Base-by-base conservation (phyloP, 2,797 vertebrate species). In the Periophthalmus magnuspinnatus region DNA sequence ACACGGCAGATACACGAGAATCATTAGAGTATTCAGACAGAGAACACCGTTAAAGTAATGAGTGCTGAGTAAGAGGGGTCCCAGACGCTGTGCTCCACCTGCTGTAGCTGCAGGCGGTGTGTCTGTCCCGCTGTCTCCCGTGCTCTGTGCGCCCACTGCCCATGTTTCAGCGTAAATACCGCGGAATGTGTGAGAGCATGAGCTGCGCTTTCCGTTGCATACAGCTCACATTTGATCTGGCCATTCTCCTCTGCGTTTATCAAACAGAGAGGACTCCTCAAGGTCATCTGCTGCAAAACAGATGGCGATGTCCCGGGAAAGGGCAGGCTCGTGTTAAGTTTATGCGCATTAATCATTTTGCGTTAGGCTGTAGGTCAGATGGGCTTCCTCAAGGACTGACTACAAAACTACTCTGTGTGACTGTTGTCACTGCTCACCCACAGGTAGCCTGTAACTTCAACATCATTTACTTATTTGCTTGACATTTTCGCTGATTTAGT, bases 121-220 rank as follows among this genome's bases (percentile, higher is more conserved):
- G 55, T 32, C 5, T 59, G 1, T 68, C 48, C 69, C 16, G 21
- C 65, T 59, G 32, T 34, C 11, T 41, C 36, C 57, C 14, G 11
- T 33, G 56, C 56, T 57, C 56, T 33, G 32, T n/a, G 8, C 2
- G 19, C 36, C 36, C n/a, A 8, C 36, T 41, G 34, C 68, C 32
- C 1, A 33, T 78, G 74, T 77, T 61, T 83, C 72, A 21, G 74
- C 75, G 71, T 68, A 78, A 85, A 84, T 79, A 71, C 77, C 69
- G 57, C 68, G 79, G 78, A 88, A 86, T 87, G 82, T 38, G 82
- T 38, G 65, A 50, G 74, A 79, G 78, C 82, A 75, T 72, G 81
- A 80, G 75, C 82, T 75, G 71, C 80, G 75, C 85, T 88, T 86
- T 88, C n/a, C 83, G 84, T 79, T 10, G 72, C 78, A 84, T 82